Evolutionary conservation across 2,888 invertebrate species (phyloP), one percentile per base, ranked within the genome.

Genomic region (Tethea ocularis): DNA sequence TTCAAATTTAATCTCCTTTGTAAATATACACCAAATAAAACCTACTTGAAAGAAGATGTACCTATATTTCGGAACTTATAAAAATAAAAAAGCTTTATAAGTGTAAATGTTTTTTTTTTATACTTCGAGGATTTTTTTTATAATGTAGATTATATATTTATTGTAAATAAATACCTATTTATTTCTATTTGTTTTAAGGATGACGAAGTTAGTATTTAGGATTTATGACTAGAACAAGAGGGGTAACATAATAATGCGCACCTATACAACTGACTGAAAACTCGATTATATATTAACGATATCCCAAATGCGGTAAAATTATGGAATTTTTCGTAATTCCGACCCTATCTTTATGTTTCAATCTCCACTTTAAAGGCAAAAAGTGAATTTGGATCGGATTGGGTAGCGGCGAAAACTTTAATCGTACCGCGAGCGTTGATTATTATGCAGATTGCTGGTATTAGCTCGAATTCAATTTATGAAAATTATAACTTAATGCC

Each of bases 401-500:
- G 60, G 57, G 59, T 63, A 59, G 61, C 69, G 61, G 72, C 67
- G 64, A 69, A 77, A 76, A 76, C 71, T 78, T 74, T 67, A 75
- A 75, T 73, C 64, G 71, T 61, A 65, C 68, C 61, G 60, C 57
- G 60, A 52, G 67, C 64, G 63, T 66, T 70, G 70, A 77, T 83
- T 77, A 78, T 66, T 83, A 85, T 82, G 83, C 75, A 88, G 82
- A 90, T 89, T 79, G 83, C 72, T 61, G 61, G 76, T 73, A 85
- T 89, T 85, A 88, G 78, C 75, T 65, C 57, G 83, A 84, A 87
- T 88, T 89, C 86, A 88, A 89, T 90, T 89, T 87, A 77, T 74
- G 74, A 74, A 88, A 88, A 89, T 88, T 88, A 87, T 83, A 77
- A 83, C 74, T 72, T 78, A 73, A 77, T 69, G 72, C 69, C 67